These are phyloP conservation scores for Ginglymostoma cirratum DNA, from an alignment of 2,113 vertebrate genomes.

Conservation along the genomic window DNA sequence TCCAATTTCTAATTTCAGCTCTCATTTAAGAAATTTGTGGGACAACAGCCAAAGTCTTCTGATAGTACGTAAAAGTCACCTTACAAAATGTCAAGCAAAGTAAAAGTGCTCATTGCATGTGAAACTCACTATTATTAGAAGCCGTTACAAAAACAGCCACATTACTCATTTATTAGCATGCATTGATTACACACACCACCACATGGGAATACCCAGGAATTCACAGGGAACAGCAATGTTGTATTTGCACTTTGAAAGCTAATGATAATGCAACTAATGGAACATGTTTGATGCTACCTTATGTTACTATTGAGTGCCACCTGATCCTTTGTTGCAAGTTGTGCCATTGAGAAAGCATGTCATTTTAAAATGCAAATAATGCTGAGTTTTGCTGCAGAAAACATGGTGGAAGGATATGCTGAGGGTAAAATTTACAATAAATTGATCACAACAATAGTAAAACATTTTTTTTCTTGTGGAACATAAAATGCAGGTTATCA, in stretches of 20 bases:
- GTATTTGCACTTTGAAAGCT: background rate
- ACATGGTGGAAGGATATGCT: background rate
- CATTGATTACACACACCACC: background rate
- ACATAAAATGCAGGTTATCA: background rate
- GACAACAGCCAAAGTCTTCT: background rate
- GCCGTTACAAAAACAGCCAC: background rate
- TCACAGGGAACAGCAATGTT: background rate
- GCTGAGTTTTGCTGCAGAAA: background rate
- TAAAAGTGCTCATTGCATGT: background rate
- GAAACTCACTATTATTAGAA: slow-evolving; percentile 21
- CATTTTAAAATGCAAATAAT: background rate
- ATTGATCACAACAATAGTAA: background rate
- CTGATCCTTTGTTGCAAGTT: background rate
- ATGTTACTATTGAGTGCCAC: background rate
- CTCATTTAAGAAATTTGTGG: background rate
- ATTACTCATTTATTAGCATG: background rate
- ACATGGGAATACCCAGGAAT: background rate
- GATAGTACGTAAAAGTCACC: background rate
- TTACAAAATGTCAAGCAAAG: slow-evolving; percentile 15
- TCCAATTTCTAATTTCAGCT: background rate
- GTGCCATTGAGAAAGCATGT: background rate
- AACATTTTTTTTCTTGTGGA: background rate
- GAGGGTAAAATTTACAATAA: background rate
- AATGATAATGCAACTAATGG: background rate
- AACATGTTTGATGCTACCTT: background rate